Evolutionary conservation across 2,888 invertebrate genomes (phyloP), one percentile per base, ranked within the genome.

Genomic region (Nineta flava): DNA sequence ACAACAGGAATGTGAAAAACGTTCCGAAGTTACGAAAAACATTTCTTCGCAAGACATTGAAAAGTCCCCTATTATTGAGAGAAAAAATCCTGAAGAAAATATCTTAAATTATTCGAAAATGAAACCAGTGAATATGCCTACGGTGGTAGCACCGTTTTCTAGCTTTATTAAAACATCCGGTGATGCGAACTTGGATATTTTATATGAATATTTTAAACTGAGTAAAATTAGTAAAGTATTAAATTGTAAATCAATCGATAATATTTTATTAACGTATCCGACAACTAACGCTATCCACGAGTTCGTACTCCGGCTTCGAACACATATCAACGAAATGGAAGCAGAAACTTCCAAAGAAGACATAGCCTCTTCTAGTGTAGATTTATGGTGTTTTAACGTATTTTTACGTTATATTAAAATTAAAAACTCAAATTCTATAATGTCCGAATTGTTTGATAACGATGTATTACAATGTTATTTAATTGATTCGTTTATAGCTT

Each of bases 401-500:
- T 65, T 64, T 48, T 56, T 69, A 46, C 62, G 59, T 12, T 49
- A 53, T 58, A 60, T 53, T 52, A 61, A 43, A 51, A 54, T 48
- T 54, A 45, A 54, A 53, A 58, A 54, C 9, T 31, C 32, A 9
- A 15, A 16, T 9, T 15, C 15, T 13, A 9, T 26, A 16, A 19
- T 42, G 32, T 26, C 16, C 2, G 13, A 21, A n/a, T 15, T 17
- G 35, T 65, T 72, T 49, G 61, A 63, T 17, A 65, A 73, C 50
- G 69, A 70, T 55, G 58, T 58, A 7, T 56, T 72, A 41, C 72
- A 73, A 52, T 66, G 70, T 57, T 76, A 72, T 62, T 71, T 76
- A 55, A 70, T 71, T 3, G 70, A 73, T 51, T 74, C 76, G 1
- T 79, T 80, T 61, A 65, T 77, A 57, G 72, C 72, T 49, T 66